Base-by-base conservation (phyloP, 2,888 invertebrate genomes). In the Perizoma affinitatum region DNA sequence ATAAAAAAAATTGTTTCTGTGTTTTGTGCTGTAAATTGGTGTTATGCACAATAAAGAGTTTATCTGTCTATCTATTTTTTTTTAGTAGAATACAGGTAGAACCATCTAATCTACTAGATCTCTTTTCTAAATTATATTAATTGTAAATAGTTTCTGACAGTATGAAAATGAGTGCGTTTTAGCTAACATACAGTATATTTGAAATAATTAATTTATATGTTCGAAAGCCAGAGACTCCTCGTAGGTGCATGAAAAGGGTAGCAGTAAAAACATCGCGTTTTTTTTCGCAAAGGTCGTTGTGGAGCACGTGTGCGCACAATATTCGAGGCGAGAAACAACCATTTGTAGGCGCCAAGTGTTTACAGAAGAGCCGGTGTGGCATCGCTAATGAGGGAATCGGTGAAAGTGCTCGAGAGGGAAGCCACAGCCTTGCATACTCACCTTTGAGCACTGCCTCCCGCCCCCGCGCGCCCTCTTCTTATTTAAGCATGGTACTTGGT, bases 261-360 rank as follows among this genome's bases (percentile, higher is more conserved):
- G 54, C 56, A 48, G 48, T 65, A 65, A 54, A 22, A 63, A 58
- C 67, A 64, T 47, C 55, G 58, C 61, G 61, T 62, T 65, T 63
- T 58, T 73, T 75, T 70, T 70, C 68, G 65, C 69, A 68, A 76
- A 73, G 67, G 76, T 74, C 72, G 67, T 66, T 70, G 66, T 61
- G 67, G 69, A 73, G 73, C 74, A 71, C 70, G 75, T 73, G 69
- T 72, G 69, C 69, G 62, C 55, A 65, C 71, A 70, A 73, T 73
- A 71, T 65, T 73, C 65, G 70, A 65, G 75, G 76, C 77, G 76
- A 72, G 75, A 75, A 76, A 80, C 77, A 78, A 80, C 79, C 82
- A 83, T 87, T 86, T 83, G 87, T 86, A 84, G 77, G 80, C 87
- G 79, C 75, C 79, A 76, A 84, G 86, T 88, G 87, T 87, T 87